phyloP scores from a whole-genome alignment of 2,797 vertebrate genomes.

The Gallirallus australis region DNA sequence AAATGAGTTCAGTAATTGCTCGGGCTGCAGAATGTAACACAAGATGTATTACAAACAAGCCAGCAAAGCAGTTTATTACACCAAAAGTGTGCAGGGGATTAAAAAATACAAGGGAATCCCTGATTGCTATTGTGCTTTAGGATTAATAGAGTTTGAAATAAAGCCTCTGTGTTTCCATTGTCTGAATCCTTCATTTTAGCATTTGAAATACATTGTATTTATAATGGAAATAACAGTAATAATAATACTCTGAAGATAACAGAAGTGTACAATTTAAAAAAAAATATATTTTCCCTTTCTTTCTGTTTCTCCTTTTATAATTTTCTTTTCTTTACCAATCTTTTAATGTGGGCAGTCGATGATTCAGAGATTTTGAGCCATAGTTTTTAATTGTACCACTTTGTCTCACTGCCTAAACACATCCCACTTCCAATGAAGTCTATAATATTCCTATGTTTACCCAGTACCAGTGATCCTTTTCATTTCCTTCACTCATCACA shows the following conservation, averaged over 20 bases:
- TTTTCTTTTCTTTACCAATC: background rate
- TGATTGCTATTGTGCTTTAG: constrained; percentile 6
- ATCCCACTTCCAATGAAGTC: background rate
- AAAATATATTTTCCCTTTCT: background rate
- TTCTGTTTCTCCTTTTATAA: background rate
- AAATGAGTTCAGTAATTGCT: constrained; percentile 45
- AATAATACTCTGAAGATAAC: background rate
- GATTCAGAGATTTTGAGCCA: background rate
- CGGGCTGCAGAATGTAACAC: background rate
- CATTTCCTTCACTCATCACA: background rate
- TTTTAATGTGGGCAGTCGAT: background rate
- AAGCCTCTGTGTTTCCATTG: background rate
- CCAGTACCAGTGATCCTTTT: background rate
- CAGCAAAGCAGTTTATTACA: constrained; percentile 23
- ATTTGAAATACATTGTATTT: background rate
- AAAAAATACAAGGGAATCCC: constrained; percentile 15
- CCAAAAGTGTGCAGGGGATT: background rate
- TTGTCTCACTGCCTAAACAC: background rate
- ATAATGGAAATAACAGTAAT: background rate
- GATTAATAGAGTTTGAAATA: constrained; percentile 33
- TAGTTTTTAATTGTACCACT: fast-evolving
- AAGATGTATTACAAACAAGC: constrained; percentile 31
- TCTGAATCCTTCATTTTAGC: background rate
- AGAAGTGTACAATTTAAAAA: background rate
- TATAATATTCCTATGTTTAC: background rate